Evolutionary conservation across 2,888 invertebrate genomes (phyloP).

Genomic region (Lasius platythorax): DNA sequence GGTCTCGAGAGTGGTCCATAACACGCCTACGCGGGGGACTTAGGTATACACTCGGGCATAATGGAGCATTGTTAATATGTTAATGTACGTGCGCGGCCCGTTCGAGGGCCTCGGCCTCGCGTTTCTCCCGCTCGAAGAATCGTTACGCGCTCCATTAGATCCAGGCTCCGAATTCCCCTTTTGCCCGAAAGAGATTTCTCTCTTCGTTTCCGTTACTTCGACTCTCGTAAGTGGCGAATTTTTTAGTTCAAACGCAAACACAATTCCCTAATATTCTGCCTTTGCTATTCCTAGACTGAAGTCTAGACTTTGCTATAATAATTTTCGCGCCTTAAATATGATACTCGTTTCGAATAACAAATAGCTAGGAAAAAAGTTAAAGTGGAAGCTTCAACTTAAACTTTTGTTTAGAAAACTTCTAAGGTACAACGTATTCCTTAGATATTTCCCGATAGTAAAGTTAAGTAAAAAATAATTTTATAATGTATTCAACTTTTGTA

Average conservation of each 20-base stretch:
- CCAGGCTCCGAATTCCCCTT: conserved; percentile 58
- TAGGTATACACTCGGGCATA: conserved; percentile 71
- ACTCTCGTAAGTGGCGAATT: neutral
- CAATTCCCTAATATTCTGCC: neutral
- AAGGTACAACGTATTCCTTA: neutral
- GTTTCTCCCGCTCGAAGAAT: conserved; percentile 66
- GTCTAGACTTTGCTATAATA: neutral
- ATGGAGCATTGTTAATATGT: conserved; percentile 82
- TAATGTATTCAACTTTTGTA: neutral
- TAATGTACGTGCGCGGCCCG: conserved; percentile 74
- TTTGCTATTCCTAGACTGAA: neutral
- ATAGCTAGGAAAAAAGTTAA: neutral
- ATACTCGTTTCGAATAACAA: neutral
- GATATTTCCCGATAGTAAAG: neutral
- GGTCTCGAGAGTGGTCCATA: conserved; percentile 56
- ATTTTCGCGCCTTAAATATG: neutral
- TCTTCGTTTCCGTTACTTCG: conserved; percentile 12
- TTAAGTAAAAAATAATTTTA: neutral
- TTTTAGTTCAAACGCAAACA: conserved; percentile 5
- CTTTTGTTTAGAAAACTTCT: neutral
- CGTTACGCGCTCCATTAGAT: conserved; percentile 73
- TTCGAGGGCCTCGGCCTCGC: conserved; percentile 62
- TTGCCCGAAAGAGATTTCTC: conserved; percentile 44
- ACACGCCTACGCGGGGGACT: conserved; percentile 66
- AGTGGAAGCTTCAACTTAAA: neutral